A percentile compares a stretch with the other conserved stretches of the same genome.
Conservation (phyloP, 2,113 vertebrate genomes). For the Vicugna pacos region DNA sequence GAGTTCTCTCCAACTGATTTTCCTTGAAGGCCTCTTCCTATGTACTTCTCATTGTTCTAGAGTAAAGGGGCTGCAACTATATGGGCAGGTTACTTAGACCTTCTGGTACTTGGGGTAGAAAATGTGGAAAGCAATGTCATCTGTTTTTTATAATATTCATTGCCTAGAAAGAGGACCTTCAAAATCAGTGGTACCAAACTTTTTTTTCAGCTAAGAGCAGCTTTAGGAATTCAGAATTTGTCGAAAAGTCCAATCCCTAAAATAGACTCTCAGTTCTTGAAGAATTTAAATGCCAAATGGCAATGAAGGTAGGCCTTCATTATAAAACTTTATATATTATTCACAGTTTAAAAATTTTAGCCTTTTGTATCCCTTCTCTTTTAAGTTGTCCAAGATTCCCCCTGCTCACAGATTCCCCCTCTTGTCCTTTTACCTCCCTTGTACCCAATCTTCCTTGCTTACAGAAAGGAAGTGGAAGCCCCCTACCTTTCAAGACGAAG, state of each 20-base stretch:
- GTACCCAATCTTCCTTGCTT: slow-evolving; percentile 85
- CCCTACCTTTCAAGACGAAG: slow-evolving; percentile 85
- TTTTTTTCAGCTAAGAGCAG: slow-evolving; percentile 83
- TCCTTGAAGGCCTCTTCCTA: slow-evolving; percentile 83
- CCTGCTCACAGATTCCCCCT: slow-evolving; percentile 83
- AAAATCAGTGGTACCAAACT: slow-evolving; percentile 84
- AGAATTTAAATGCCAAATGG: slow-evolving; percentile 83
- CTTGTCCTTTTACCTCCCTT: slow-evolving; percentile 84
- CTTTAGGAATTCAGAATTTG: slow-evolving; percentile 83
- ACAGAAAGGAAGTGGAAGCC: slow-evolving; percentile 85
- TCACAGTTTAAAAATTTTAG: slow-evolving; percentile 77
- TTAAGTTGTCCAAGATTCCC: slow-evolving; percentile 81
- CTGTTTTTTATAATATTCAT: slow-evolving; percentile 72
- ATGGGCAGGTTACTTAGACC: slow-evolving; percentile 65
- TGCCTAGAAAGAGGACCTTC: slow-evolving; percentile 85
- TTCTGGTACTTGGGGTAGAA: slow-evolving; percentile 72
- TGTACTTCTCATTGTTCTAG: slow-evolving; percentile 72
- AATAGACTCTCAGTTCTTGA: slow-evolving; percentile 82
- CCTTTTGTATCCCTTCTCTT: slow-evolving; percentile 81
- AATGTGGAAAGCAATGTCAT: slow-evolving; percentile 63
- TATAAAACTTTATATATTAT: slow-evolving; percentile 82
- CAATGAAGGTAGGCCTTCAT: slow-evolving; percentile 84
- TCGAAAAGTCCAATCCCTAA: slow-evolving; percentile 81
- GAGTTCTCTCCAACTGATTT: slow-evolving; percentile 79
- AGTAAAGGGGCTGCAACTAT: slow-evolving; percentile 73